phyloP scores from a whole-genome alignment of 2,113 vertebrate species.

The Mola mola region DNA sequence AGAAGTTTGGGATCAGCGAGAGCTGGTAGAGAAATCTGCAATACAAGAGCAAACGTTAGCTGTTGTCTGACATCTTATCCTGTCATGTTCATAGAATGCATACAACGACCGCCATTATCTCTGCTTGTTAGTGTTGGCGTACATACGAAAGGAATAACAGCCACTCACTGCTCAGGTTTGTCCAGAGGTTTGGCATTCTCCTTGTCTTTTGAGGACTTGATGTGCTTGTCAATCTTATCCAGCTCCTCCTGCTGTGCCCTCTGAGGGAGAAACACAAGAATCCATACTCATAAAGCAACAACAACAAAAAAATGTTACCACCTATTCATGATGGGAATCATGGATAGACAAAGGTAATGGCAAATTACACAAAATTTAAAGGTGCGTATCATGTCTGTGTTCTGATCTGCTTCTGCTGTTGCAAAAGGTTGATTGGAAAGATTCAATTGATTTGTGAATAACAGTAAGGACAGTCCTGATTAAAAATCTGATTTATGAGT shows the following conservation, averaged over 20 bases:
- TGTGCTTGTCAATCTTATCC: slow-evolving; percentile 96
- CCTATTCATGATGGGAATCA: background rate
- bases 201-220: slow-evolving; percentile 92
- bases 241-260: slow-evolving; percentile 95
- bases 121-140: too few species aligned
- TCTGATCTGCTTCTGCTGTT: too few species aligned
- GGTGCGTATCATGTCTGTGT: too few species aligned
- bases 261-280: slow-evolving; percentile 75
- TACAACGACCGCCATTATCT: background rate
- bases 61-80: background rate
- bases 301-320: background rate
- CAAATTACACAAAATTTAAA: too few species aligned
- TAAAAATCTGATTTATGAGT: too few species aligned
- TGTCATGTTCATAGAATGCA: background rate
- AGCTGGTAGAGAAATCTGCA: slow-evolving; percentile 94
- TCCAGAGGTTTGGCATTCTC: slow-evolving; percentile 91
- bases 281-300: background rate
- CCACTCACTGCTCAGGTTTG: slow-evolving; percentile 96
- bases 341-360: too few species aligned
- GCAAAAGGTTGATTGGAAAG: too few species aligned
- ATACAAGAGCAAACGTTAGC: slow-evolving; percentile 10
- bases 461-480: too few species aligned
- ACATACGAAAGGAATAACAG: background rate
- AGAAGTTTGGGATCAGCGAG: slow-evolving; percentile 94
- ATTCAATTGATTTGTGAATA: too few species aligned